A percentile compares a stretch with the other conserved stretches of the same genome.
These are phyloP conservation scores for Rana temporaria DNA, from an alignment of 2,113 vertebrate genomes.

Conservation along the genomic window DNA sequence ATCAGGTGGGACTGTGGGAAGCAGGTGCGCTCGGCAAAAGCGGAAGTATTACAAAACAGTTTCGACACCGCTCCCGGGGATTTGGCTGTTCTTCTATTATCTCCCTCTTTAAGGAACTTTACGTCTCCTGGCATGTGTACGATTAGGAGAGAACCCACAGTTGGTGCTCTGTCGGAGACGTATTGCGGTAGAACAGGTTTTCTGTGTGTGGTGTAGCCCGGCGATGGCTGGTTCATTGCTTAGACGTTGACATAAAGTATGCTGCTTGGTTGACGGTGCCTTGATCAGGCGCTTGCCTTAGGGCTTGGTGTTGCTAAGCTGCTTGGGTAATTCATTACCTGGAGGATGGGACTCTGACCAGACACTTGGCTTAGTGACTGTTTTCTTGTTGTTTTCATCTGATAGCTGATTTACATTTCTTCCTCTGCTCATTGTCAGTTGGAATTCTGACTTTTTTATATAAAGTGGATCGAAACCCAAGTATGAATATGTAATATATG, in stretches of 20 bases:
- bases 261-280: constrained; percentile 28
- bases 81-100: too few species aligned
- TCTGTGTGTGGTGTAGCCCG: neutral
- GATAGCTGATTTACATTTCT: neutral
- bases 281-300: neutral
- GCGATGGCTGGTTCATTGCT: neutral
- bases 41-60: constrained; percentile 33
- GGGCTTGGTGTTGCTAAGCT: constrained; percentile 6
- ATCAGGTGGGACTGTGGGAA: neutral
- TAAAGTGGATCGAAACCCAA: too few species aligned
- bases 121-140: neutral
- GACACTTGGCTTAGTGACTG: neutral
- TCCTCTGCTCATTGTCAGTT: too few species aligned
- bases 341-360: constrained; percentile 11
- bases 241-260: constrained; percentile 25
- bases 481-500: too few species aligned
- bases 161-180: neutral
- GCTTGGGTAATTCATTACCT: constrained; percentile 23
- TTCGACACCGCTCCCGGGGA: constrained; percentile 9
- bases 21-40: constrained; percentile 29
- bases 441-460: too few species aligned
- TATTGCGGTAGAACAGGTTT: neutral
- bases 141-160: too few species aligned
- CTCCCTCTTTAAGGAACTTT: too few species aligned
- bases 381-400: neutral